These are phyloP conservation scores for Tychaedon coryphoeus DNA, from an alignment of 2,113 vertebrate genomes.

Conservation along the genomic window DNA sequence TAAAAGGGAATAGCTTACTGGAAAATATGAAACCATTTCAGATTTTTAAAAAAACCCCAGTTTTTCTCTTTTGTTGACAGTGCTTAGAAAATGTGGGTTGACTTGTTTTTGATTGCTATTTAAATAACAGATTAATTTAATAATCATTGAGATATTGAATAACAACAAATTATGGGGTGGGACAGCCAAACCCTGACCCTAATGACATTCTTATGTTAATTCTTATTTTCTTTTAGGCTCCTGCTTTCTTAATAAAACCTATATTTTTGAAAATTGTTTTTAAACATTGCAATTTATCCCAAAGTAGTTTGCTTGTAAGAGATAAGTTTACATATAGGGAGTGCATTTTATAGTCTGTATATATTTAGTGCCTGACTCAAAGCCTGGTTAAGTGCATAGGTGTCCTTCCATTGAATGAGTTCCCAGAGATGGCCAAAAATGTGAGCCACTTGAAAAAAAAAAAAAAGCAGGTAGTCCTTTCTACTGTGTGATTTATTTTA, in stretches of 20 bases:
- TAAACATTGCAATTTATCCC: conserved; percentile 54
- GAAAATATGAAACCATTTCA: conserved; percentile 59
- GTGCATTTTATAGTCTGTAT: background rate
- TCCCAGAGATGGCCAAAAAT: background rate
- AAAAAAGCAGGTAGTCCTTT: background rate
- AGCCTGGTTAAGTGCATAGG: background rate
- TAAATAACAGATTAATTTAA: conserved; percentile 82
- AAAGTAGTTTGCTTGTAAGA: conserved; percentile 18
- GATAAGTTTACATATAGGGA: conserved; percentile 37
- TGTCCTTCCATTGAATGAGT: background rate
- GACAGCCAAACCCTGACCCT: conserved; percentile 75
- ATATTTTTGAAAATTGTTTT: conserved; percentile 75
- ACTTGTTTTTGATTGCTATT: conserved; percentile 73
- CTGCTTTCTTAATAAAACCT: conserved; percentile 79
- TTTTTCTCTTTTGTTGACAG: conserved; percentile 71
- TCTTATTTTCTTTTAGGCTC: conserved; percentile 80
- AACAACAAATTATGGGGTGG: conserved; percentile 72
- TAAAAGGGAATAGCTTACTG: background rate
- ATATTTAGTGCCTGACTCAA: background rate
- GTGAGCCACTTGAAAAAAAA: background rate
- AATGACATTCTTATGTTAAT: conserved; percentile 83
- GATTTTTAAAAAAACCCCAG: background rate
- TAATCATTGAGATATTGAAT: conserved; percentile 77
- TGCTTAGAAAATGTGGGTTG: conserved; percentile 68
- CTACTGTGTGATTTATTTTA: background rate